Percentiles rank a stretch among this genome's conserved stretches.
phyloP scores from a whole-genome alignment of 2,888 invertebrate species.

The Amphipyra tragopoginis region DNA sequence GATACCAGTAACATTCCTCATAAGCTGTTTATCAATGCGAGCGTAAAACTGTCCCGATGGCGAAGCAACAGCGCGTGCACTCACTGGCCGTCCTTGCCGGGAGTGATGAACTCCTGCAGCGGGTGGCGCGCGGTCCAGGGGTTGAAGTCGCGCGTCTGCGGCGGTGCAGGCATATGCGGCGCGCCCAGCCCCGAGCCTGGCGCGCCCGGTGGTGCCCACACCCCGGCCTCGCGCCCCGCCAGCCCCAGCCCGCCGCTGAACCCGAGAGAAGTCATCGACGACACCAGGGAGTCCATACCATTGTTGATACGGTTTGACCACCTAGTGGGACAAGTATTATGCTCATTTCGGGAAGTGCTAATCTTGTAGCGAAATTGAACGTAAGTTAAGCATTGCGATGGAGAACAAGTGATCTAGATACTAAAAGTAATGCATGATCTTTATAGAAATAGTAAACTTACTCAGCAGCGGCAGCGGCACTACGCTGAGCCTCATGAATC shows the following conservation, averaged over 20 bases:
- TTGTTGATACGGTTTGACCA: slow-evolving; percentile 71
- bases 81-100: slow-evolving; percentile 71
- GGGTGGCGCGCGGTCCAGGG: slow-evolving; percentile 84
- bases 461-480: slow-evolving; percentile 71
- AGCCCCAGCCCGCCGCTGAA: slow-evolving; percentile 59
- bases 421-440: too few relatives aligned
- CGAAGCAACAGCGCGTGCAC: slow-evolving; percentile 44
- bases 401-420: too few relatives aligned
- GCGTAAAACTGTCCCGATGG: slow-evolving; percentile 45
- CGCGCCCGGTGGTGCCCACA: slow-evolving; percentile 70
- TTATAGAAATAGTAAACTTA: slow-evolving; percentile 45
- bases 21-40: slow-evolving; percentile 21
- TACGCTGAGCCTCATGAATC: slow-evolving; percentile 85
- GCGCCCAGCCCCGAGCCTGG: slow-evolving; percentile 33
- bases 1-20: slow-evolving; percentile 5
- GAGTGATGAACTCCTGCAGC: slow-evolving; percentile 78
- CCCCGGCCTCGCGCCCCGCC: slow-evolving; percentile 64
- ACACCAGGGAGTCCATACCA: slow-evolving; percentile 70
- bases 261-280: slow-evolving; percentile 72
- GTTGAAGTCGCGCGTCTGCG: slow-evolving; percentile 76
- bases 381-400: neutral
- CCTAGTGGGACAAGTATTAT: slow-evolving; percentile 42
- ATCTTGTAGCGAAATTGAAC: neutral
- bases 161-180: slow-evolving; percentile 52
- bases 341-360: neutral